phyloP scores from a whole-genome alignment of 2,888 invertebrate species.

The Apeira syringaria region DNA sequence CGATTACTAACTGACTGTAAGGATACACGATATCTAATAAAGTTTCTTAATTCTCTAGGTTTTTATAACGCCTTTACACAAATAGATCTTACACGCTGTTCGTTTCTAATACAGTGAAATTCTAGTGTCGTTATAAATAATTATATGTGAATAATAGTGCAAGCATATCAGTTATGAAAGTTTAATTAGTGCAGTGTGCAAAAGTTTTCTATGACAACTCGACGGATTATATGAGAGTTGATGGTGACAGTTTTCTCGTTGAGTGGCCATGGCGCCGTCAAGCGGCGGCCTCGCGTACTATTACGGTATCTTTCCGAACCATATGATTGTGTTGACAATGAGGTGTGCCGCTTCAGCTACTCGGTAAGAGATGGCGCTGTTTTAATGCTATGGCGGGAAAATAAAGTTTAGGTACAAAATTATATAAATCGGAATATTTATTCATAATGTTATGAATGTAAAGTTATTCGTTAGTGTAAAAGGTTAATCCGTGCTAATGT shows the following conservation, averaged over 20 bases:
- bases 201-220: slow-evolving; percentile 25
- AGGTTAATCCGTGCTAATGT: too few species aligned
- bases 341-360: slow-evolving; percentile 59
- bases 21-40: slow-evolving; percentile 46
- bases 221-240: slow-evolving; percentile 66
- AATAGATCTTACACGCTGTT: background rate
- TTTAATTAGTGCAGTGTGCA: slow-evolving; percentile 6
- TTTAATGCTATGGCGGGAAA: too few species aligned
- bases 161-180: slow-evolving; percentile 1
- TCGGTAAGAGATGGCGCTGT: slow-evolving; percentile 78
- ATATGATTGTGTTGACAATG: slow-evolving; percentile 42
- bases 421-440: too few species aligned
- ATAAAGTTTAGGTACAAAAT: too few species aligned
- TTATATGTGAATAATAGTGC: slow-evolving; percentile 9
- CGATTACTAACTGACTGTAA: slow-evolving; percentile 54
- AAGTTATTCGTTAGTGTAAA: too few species aligned
- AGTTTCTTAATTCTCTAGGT: slow-evolving; percentile 13
- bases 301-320: slow-evolving; percentile 65
- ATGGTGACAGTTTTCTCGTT: slow-evolving; percentile 88
- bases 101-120: background rate
- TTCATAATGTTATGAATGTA: too few species aligned
- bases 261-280: slow-evolving; percentile 83
- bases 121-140: background rate
- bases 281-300: slow-evolving; percentile 81
- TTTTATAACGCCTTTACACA: slow-evolving; percentile 11